Percentiles rank a stretch among this genome's conserved stretches.
Evolutionary conservation across 2,113 vertebrate genomes (phyloP).

Genomic region (Pavo muticus): DNA sequence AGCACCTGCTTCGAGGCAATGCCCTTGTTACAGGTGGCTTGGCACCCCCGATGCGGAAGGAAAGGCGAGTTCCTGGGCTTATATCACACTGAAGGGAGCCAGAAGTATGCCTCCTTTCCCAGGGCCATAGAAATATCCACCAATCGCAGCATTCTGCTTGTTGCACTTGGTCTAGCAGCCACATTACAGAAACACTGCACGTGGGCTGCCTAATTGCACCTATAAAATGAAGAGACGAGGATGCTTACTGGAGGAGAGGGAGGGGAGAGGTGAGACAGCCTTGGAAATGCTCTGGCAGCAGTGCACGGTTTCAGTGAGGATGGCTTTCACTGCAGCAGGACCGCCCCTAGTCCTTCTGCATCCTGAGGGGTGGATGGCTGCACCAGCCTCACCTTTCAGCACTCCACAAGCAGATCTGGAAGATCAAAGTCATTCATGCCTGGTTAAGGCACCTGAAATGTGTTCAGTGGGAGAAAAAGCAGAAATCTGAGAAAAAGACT

Average conservation of each 20-base stretch:
- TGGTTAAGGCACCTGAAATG: background rate
- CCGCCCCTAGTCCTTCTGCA: background rate
- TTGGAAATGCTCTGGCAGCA: conserved; percentile 6
- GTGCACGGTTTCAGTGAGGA: background rate
- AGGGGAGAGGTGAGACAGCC: background rate
- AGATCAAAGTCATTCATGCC: background rate
- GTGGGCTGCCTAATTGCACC: background rate
- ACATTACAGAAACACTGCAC: background rate
- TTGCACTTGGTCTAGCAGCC: background rate
- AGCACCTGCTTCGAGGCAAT: background rate
- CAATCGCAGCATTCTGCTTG: background rate
- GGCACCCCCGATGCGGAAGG: background rate
- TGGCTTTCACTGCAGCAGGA: conserved; percentile 50
- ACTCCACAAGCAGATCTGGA: background rate
- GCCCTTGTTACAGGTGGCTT: background rate
- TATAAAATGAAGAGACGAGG: conserved; percentile 7
- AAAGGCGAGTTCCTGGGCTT: background rate
- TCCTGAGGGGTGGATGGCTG: conserved; percentile 22
- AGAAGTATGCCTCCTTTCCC: background rate
- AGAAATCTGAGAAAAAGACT: background rate
- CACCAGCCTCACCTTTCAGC: background rate
- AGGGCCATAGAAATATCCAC: background rate
- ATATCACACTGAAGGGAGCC: background rate
- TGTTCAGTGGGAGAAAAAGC: background rate
- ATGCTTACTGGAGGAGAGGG: background rate